These are phyloP conservation scores for Penelope pileata DNA, from an alignment of 2,113 vertebrate genomes.

Conservation along the genomic window DNA sequence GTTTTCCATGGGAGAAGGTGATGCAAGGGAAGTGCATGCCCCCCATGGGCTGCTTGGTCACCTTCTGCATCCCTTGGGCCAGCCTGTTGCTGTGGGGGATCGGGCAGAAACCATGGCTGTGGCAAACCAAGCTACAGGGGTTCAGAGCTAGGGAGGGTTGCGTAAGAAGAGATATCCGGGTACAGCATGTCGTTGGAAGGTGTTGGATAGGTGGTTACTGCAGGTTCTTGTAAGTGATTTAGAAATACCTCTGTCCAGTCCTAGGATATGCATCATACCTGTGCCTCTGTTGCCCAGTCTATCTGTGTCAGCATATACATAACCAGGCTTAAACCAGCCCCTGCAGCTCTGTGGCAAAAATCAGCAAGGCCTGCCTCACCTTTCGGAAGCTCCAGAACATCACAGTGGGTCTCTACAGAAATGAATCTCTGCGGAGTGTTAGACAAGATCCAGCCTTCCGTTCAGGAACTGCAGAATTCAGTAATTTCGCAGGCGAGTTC, in stretches of 20 bases:
- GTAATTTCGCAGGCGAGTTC: neutral
- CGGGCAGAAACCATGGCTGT: neutral
- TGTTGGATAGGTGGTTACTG: neutral
- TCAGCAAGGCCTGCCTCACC: neutral
- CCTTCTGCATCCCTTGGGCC: neutral
- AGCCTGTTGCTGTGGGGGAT: neutral
- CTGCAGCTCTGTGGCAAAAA: rapidly evolving
- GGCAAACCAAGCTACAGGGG: neutral
- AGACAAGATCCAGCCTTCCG: neutral
- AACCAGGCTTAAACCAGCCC: neutral
- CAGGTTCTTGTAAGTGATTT: neutral
- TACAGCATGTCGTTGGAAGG: neutral
- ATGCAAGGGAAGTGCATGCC: rapidly evolving
- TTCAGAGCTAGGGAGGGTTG: neutral
- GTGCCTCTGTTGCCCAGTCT: neutral
- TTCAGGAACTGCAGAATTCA: neutral
- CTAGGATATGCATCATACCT: neutral
- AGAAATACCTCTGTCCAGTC: neutral
- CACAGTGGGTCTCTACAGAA: neutral
- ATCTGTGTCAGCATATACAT: rapidly evolving
- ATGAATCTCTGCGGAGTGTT: neutral
- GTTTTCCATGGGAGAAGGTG: neutral
- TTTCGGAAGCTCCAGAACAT: neutral
- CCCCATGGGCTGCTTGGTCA: neutral
- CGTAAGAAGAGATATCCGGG: neutral